Evolutionary conservation across 2,113 vertebrate genomes (phyloP).

Genomic region (Boleophthalmus pectinirostris): DNA sequence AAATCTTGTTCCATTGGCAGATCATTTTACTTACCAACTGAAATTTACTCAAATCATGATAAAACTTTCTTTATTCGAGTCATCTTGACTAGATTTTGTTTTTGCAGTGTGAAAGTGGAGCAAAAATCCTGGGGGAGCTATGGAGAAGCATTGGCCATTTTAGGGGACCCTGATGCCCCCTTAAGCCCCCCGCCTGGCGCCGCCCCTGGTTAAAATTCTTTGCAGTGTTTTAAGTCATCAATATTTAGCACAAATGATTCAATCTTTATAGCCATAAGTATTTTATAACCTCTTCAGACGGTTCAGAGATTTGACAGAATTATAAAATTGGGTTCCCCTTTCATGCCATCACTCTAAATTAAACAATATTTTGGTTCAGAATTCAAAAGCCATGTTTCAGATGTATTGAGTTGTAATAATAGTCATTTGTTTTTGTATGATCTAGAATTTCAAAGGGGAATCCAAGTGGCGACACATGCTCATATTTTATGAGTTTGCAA

Average conservation of each 20-base stretch:
- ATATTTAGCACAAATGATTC: slow-evolving; percentile 49
- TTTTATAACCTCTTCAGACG: slow-evolving; percentile 31
- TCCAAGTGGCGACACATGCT: background rate
- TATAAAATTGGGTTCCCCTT: slow-evolving; percentile 23
- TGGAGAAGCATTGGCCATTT: too few relatives aligned
- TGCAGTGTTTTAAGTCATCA: background rate
- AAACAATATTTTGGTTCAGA: slow-evolving; percentile 1
- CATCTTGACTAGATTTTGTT: too few relatives aligned
- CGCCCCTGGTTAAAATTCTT: background rate
- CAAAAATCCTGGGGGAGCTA: too few relatives aligned
- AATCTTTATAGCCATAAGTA: slow-evolving; percentile 21
- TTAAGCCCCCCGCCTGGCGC: too few relatives aligned
- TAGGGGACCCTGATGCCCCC: too few relatives aligned
- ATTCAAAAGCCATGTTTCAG: background rate
- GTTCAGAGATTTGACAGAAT: slow-evolving; percentile 34
- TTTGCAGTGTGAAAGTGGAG: too few relatives aligned
- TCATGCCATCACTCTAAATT: slow-evolving; percentile 24
- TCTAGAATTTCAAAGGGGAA: background rate
- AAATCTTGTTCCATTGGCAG: too few relatives aligned
- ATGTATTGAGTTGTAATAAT: background rate
- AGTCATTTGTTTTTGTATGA: too few relatives aligned
- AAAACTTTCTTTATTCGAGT: too few relatives aligned
- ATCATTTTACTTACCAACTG: too few relatives aligned
- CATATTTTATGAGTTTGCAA: background rate
- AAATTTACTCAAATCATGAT: too few relatives aligned